A percentile compares a stretch with the other conserved stretches of the same genome.
Conservation (phyloP, 1,140 invertebrate genomes). For the Drosophila mayri region DNA sequence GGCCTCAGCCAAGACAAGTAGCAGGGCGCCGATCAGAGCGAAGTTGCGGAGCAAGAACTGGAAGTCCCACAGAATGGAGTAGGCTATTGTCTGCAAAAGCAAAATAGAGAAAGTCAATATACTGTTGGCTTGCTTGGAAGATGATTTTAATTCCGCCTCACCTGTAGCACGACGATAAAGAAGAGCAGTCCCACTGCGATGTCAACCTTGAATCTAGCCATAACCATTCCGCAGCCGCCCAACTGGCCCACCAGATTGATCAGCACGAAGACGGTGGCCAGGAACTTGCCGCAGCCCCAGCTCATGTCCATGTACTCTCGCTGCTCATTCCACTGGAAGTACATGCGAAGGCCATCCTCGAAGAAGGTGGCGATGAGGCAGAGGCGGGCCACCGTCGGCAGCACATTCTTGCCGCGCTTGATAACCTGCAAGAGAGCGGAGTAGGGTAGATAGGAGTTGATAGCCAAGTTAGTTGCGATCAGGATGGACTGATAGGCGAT, state of each 20-base stretch:
- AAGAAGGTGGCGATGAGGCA: conserved; percentile 99
- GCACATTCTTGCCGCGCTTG: conserved; percentile 95
- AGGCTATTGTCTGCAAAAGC: conserved; percentile 93
- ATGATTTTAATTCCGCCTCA: conserved; percentile 74
- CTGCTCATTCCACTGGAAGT: conserved; percentile 99
- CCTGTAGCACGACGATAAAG: conserved; percentile 98
- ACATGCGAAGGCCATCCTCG: conserved; percentile 99
- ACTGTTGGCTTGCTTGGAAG: too few species aligned
- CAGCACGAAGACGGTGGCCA: conserved; percentile 95
- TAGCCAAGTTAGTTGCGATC: conserved; percentile 10
- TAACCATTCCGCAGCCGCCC: conserved; percentile 97
- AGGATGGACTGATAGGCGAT: conserved; percentile 32
- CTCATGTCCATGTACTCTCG: conserved; percentile 99
- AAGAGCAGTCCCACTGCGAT: conserved; percentile 97
- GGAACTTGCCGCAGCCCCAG: conserved; percentile 97
- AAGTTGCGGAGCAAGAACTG: conserved; percentile 98
- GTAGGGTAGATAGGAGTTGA: conserved; percentile 15
- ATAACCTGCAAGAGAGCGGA: conserved; percentile 89
- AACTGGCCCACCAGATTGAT: conserved; percentile 98
- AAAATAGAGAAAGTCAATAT: not conserved
- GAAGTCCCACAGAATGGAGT: conserved; percentile 99
- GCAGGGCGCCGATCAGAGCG: conserved; percentile 97
- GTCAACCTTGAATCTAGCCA: conserved; percentile 96
- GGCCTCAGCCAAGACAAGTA: conserved; percentile 97
- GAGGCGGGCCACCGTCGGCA: conserved; percentile 97